Percentiles rank a stretch among this genome's conserved stretches.
phyloP scores from a whole-genome alignment of 2,797 vertebrate genomes.

The Arctocebus calabarensis region DNA sequence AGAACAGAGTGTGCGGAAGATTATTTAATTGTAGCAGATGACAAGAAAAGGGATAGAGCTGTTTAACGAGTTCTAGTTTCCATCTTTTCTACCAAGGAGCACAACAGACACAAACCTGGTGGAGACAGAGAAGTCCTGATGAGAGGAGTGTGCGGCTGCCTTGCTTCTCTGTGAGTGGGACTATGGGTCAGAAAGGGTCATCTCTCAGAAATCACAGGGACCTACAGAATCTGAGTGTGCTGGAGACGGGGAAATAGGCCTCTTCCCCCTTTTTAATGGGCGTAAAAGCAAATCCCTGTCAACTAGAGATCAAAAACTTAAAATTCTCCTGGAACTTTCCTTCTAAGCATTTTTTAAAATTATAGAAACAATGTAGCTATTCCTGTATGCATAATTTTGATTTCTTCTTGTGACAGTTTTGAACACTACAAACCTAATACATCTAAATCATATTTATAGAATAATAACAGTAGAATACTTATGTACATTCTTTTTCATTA shows the following conservation, averaged over 20 bases:
- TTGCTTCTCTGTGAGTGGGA: rapidly evolving
- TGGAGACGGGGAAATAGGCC: not conserved
- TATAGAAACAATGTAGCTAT: not conserved
- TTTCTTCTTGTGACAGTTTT: not conserved
- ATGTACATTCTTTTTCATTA: not conserved
- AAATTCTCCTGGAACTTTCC: not conserved
- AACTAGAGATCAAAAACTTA: not conserved
- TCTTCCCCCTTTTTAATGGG: no score
- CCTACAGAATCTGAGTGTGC: rapidly evolving
- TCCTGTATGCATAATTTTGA: not conserved
- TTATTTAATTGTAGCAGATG: not conserved
- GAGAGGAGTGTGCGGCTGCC: rapidly evolving
- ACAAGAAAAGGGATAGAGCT: not conserved
- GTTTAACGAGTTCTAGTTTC: no score
- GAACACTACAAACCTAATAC: not conserved
- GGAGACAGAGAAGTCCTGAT: rapidly evolving
- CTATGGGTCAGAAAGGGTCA: not conserved
- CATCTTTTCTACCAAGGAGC: not conserved
- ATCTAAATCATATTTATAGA: not conserved
- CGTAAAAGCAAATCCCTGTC: not conserved
- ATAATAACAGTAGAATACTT: no score
- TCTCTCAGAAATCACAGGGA: not conserved
- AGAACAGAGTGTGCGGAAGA: not conserved
- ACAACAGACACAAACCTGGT: not conserved
- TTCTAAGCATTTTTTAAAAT: conserved; percentile 4